Percentiles rank a stretch among this genome's conserved stretches.
Evolutionary conservation across 2,888 invertebrate species (phyloP).

Genomic region (Ariolimax columbianus): DNA sequence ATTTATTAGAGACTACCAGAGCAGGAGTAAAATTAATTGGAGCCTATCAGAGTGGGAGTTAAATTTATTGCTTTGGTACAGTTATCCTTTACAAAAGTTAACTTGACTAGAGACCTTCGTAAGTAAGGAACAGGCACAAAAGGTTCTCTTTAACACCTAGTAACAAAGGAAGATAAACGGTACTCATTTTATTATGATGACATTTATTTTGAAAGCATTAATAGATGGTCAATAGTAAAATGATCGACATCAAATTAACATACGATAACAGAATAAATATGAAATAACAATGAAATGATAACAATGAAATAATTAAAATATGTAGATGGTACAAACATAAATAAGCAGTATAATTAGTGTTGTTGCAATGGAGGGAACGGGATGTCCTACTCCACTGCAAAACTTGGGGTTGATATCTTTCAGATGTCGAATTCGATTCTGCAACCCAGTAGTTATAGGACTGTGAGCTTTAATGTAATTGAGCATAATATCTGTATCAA

Average conservation of each 20-base stretch:
- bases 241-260: neutral
- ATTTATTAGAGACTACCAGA: too few relatives aligned
- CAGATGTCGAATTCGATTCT: conserved; percentile 63
- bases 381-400: neutral
- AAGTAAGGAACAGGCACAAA: too few relatives aligned
- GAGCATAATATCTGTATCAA: conserved; percentile 60
- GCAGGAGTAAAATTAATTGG: too few relatives aligned
- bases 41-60: too few relatives aligned
- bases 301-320: neutral
- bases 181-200: neutral
- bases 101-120: too few relatives aligned
- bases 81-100: too few relatives aligned
- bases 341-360: neutral
- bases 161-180: neutral
- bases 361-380: neutral
- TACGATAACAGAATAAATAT: neutral
- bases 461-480: conserved; percentile 55
- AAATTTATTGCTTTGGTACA: too few relatives aligned
- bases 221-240: neutral
- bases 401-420: conserved; percentile 25
- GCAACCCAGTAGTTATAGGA: conserved; percentile 58
- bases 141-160: too few relatives aligned
- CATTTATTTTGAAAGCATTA: neutral
- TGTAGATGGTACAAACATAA: neutral
- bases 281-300: too few relatives aligned